Percentiles rank a stretch among this genome's conserved stretches.
Conservation (phyloP, 2,113 vertebrate species). For the Galeopterus variegatus region DNA sequence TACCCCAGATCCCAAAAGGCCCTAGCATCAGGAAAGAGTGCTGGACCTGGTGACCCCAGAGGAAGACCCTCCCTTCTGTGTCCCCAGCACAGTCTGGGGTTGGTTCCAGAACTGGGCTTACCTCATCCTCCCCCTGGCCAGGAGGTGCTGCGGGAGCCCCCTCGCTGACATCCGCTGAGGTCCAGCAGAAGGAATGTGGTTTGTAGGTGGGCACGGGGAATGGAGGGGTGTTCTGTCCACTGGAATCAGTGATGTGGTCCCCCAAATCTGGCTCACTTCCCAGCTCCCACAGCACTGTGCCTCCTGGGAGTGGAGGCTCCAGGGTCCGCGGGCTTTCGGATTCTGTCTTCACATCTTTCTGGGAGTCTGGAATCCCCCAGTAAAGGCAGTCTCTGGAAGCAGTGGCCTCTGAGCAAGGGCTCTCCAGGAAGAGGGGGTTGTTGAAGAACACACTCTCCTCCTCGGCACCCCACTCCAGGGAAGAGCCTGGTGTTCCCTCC, state of each 20-base stretch:
- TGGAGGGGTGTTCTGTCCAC: not conserved
- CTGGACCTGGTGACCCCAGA: not conserved
- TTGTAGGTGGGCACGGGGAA: constrained; percentile 71
- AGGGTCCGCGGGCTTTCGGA: not conserved
- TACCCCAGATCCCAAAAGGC: not conserved
- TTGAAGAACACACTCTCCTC: constrained; percentile 80
- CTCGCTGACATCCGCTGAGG: rapidly evolving
- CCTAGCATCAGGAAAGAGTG: not conserved
- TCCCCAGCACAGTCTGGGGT: no score
- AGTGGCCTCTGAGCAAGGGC: constrained; percentile 61
- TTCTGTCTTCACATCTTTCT: not conserved
- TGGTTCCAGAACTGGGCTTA: not conserved
- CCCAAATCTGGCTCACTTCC: not conserved
- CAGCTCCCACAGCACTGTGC: not conserved
- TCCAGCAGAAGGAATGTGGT: constrained; percentile 52
- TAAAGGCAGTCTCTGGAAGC: not conserved
- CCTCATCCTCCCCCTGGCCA: not conserved
- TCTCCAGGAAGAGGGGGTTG: constrained; percentile 84
- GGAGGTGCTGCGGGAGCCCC: not conserved
- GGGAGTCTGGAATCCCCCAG: constrained; percentile 33
- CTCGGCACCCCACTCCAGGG: constrained; percentile 72
- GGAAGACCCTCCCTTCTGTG: not conserved
- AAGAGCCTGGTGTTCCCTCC: not conserved
- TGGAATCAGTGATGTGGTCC: rapidly evolving
- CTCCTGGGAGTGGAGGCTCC: not conserved